Evolutionary conservation across 2,113 vertebrate genomes (phyloP).

Genomic region (Perca fluviatilis): DNA sequence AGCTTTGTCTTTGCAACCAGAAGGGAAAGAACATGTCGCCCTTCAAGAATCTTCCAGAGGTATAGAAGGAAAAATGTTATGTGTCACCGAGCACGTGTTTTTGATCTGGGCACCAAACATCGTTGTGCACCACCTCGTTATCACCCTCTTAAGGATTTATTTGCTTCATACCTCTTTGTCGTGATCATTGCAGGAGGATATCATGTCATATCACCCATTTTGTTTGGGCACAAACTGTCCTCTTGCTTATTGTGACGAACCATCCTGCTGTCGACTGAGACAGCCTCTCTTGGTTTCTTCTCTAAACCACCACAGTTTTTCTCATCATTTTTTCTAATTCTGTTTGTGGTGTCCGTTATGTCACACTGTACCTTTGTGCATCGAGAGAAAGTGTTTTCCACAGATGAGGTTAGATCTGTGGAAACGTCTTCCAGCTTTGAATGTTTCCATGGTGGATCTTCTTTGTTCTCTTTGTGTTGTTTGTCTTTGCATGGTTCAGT

Average conservation of each 20-base stretch:
- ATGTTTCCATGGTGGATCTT: neutral
- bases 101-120: slow-evolving; percentile 60
- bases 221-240: slow-evolving; percentile 56
- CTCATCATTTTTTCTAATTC: slow-evolving; percentile 9
- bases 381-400: neutral
- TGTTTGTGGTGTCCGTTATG: slow-evolving; percentile 18
- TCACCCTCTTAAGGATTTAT: neutral
- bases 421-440: neutral
- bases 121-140: slow-evolving; percentile 10
- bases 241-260: slow-evolving; percentile 10
- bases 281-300: slow-evolving; percentile 24
- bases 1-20: slow-evolving; percentile 40
- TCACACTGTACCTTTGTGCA: slow-evolving; percentile 1
- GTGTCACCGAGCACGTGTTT: slow-evolving; percentile 63
- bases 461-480: slow-evolving; percentile 9
- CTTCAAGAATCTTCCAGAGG: slow-evolving; percentile 60
- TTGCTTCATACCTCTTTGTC: slow-evolving; percentile 16
- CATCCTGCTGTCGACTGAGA: slow-evolving; percentile 19
- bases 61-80: slow-evolving; percentile 45
- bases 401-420: slow-evolving; percentile 2
- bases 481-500: slow-evolving; percentile 25
- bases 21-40: slow-evolving; percentile 28
- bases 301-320: slow-evolving; percentile 28
- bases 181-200: slow-evolving; percentile 25
- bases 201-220: slow-evolving; percentile 69